Base-by-base conservation (phyloP, 2,797 vertebrate species). In the Rhinophrynus dorsalis region DNA sequence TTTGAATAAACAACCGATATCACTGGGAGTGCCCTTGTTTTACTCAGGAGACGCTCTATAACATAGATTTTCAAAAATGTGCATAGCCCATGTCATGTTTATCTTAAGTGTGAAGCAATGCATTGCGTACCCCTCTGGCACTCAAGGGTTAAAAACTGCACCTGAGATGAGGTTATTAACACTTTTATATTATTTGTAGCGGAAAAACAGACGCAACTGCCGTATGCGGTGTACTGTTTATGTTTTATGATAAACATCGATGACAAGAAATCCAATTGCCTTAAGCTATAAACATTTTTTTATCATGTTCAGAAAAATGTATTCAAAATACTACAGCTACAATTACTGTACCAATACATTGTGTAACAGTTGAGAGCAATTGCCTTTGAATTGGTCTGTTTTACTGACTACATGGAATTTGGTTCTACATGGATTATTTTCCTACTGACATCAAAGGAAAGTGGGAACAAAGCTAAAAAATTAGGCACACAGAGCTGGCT, bases 391-490 rank as follows among this genome's bases (percentile, higher is more conserved):
- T 60, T 38, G 26, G 62, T 60, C 37, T 38, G 29, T 45, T 73
- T 35, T 54, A 24, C 62, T 11, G 52, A 57, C 54, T 57, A 72
- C 60, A 42, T 42, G 24, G 44, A 50, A 26, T 37, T 37, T 38
- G 20, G 58, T 50, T 67, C 20, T 52, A 44, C 30, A 56, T 23
- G 47, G 35, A 66, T 60, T 67, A 59, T 66, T 52, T 60, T 67
- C 62, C 42, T 23, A 60, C 37, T 15, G 62, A 73, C 70, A 54
- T 73, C 70, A 73, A 73, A 67, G 17, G 54, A 44, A 52, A 17
- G 55, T 60, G 15, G 55, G 55, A 73, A 67, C 70, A 73, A 73
- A 73, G 70, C 27, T 21, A 24, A 29, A 60, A 42, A 67, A 51
- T 30, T 59, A 51, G 33, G 18, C 62, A 26, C 38, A 60, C 47